Base-by-base conservation (phyloP, 2,797 vertebrate species). In the Jordanella pulchra region DNA sequence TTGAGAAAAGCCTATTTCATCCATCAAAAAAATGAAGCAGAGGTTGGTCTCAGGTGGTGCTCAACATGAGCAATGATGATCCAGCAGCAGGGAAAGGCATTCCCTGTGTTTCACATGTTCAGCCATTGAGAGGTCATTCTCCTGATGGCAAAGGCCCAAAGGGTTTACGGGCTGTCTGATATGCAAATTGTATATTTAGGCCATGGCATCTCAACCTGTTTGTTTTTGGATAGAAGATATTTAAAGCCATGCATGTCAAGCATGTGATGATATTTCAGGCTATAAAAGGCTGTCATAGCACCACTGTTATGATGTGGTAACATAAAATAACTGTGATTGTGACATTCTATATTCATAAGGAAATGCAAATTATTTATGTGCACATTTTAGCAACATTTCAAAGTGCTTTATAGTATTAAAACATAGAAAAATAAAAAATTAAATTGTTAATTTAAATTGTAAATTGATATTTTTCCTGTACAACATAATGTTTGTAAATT, bases 31-130 rank as follows among this genome's bases (percentile, higher is more conserved):
- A 28, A 65, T 67, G 50, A 78, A 51, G 65, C 67, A 69, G 44
- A 69, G 56, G 79, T 27, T 73, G 53, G 72, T 86, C 79, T 86
- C 87, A 87, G 84, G 84, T 89, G 80, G 58, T 47, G 74, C 77
- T 60, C 72, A 61, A 67, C 79, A 80, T 60, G 79, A 78, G 47
- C 35, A n/a, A 69, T 56, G 79, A 82, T 71, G 73, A 74, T 77
- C 39, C 61, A 17, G 71, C 72, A 72, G 82, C 42, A 67, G 73
- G 70, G 28, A 65, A 48, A 69, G 25, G 76, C 60, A 51, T 72
- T 55, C 70, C 35, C 69, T 60, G 47, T 75, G 74, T 80, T 72
- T 86, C 71, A 80, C 67, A 81, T 65, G 76, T 69, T 67, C 72
- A 74, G 23, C 35, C 23, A 10, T 50, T 21, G 44, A 73, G 63